These are phyloP conservation scores for Xiphydria camelus DNA, from an alignment of 2,888 invertebrate genomes.

Conservation along the genomic window DNA sequence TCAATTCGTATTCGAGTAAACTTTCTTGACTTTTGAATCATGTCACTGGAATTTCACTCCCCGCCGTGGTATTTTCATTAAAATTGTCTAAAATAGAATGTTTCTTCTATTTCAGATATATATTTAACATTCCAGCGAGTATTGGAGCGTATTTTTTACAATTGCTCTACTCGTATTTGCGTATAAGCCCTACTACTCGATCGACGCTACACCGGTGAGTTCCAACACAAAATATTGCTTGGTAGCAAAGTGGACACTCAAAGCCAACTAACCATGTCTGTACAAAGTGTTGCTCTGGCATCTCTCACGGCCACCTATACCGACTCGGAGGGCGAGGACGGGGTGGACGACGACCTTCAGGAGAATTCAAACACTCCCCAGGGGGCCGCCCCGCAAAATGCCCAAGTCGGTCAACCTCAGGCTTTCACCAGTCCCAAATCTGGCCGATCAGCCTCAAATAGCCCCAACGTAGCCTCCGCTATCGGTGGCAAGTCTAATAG, in stretches of 20 bases:
- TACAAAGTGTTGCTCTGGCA: constrained; percentile 69
- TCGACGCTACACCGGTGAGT: constrained; percentile 49
- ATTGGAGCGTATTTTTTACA: constrained; percentile 19
- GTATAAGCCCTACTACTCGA: constrained; percentile 25
- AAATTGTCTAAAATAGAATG: neutral
- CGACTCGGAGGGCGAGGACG: constrained; percentile 89
- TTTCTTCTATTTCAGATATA: constrained; percentile 8
- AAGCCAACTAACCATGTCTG: constrained; percentile 57
- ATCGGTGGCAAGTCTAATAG: constrained; percentile 40
- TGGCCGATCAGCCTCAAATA: constrained; percentile 49
- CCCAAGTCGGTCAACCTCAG: constrained; percentile 46
- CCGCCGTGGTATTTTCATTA: no score
- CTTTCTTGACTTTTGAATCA: no score
- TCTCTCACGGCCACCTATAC: constrained; percentile 88
- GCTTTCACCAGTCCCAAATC: constrained; percentile 48
- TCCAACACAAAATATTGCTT: constrained; percentile 55
- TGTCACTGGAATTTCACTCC: no score
- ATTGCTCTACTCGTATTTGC: constrained; percentile 12
- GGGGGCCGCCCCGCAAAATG: constrained; percentile 47
- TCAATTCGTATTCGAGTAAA: constrained; percentile 2
- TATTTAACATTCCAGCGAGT: constrained; percentile 21
- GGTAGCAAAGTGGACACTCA: constrained; percentile 54
- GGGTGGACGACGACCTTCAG: constrained; percentile 66
- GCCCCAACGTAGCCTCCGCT: constrained; percentile 41
- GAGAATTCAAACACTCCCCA: constrained; percentile 58